phyloP scores from a whole-genome alignment of 2,888 invertebrate genomes.

The Latheticus oryzae region DNA sequence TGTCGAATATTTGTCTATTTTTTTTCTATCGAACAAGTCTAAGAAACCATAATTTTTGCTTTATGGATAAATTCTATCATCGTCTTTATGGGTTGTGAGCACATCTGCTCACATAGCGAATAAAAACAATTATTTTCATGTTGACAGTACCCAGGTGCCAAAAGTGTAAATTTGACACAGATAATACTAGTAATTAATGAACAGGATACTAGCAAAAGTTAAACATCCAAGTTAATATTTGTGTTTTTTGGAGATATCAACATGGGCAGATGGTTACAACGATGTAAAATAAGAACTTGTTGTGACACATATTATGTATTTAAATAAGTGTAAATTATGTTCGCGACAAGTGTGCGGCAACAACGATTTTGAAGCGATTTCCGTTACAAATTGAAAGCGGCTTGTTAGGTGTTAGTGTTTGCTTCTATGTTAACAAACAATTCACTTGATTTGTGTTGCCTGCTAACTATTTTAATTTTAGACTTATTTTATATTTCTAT shows the following conservation, averaged over 20 bases:
- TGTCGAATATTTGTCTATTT: slow-evolving; percentile 2
- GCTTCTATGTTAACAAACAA: no score
- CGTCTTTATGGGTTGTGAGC: no score
- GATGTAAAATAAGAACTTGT: background rate
- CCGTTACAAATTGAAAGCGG: slow-evolving; percentile 10
- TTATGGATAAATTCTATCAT: no score
- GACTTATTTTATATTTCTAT: no score
- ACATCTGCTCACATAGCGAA: no score
- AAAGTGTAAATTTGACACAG: slow-evolving; percentile 15
- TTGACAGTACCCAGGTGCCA: slow-evolving; percentile 6
- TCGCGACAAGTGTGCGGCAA: slow-evolving; percentile 11
- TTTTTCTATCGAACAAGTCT: background rate
- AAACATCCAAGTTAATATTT: slow-evolving; percentile 10
- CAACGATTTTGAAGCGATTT: slow-evolving; percentile 12
- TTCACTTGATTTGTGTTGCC: no score
- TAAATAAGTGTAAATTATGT: slow-evolving; percentile 17
- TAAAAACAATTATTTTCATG: slow-evolving; percentile 3
- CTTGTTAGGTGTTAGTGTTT: background rate
- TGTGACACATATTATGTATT: slow-evolving; percentile 20
- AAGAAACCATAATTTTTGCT: background rate
- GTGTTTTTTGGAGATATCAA: background rate
- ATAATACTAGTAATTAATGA: slow-evolving; percentile 7
- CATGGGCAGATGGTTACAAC: slow-evolving; percentile 2
- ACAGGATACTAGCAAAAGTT: background rate
- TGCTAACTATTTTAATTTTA: no score